Conservation (phyloP, 2,888 invertebrate genomes). For the Aspidiotus rigidus region DNA sequence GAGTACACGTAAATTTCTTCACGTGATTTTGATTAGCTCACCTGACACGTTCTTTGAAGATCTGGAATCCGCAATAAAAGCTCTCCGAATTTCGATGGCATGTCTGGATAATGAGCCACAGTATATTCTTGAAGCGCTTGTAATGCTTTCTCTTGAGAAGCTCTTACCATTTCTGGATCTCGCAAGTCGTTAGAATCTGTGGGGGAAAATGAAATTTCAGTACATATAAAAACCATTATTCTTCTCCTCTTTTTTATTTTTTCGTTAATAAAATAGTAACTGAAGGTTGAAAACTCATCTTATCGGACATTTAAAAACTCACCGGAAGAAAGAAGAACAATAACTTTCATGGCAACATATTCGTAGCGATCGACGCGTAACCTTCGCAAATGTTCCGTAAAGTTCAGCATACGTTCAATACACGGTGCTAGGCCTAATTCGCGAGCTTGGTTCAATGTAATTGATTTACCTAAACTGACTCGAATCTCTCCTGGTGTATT, state of each 20-base stretch:
- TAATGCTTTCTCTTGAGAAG: slow-evolving; percentile 86
- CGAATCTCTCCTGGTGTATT: slow-evolving; percentile 81
- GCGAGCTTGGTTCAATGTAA: slow-evolving; percentile 56
- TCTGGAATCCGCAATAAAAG: slow-evolving; percentile 85
- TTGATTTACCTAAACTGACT: slow-evolving; percentile 56
- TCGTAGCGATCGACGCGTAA: slow-evolving; percentile 89
- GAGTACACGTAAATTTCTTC: background rate
- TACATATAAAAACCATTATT: too few species aligned
- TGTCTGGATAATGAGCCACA: slow-evolving; percentile 78
- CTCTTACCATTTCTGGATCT: slow-evolving; percentile 86
- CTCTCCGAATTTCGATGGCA: slow-evolving; percentile 92
- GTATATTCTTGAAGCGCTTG: slow-evolving; percentile 89
- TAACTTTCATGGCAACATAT: slow-evolving; percentile 93
- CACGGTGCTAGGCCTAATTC: slow-evolving; percentile 73
- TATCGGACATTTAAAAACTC: slow-evolving; percentile 38
- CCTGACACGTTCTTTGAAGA: slow-evolving; percentile 87
- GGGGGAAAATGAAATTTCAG: background rate
- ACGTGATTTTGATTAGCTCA: slow-evolving; percentile 42
- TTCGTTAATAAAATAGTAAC: too few species aligned
- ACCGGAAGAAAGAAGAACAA: slow-evolving; percentile 86
- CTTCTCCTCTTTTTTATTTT: too few species aligned
- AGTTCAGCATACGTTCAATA: slow-evolving; percentile 87
- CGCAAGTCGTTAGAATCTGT: slow-evolving; percentile 79
- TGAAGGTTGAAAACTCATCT: too few species aligned
- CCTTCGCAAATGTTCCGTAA: slow-evolving; percentile 82